A percentile compares a stretch with the other conserved stretches of the same genome.
Evolutionary conservation across 2,113 vertebrate genomes (phyloP).

Genomic region (Xenopus tropicalis): DNA sequence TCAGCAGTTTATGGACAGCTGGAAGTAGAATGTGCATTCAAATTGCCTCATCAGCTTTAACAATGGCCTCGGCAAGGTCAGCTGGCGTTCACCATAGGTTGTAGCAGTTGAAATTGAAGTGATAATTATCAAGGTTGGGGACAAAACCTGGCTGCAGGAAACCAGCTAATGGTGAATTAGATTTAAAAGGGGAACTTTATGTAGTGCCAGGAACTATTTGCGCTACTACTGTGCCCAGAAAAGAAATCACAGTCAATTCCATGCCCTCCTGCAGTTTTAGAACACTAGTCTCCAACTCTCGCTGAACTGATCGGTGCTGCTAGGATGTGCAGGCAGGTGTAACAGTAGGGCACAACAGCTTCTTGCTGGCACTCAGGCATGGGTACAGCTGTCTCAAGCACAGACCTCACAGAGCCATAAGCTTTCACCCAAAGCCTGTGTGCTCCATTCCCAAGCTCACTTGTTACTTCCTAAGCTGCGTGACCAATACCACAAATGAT

Average conservation of each 20-base stretch:
- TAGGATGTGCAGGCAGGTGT: too few relatives aligned
- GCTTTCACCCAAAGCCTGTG: constrained; percentile 47
- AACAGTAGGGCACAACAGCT: constrained; percentile 45
- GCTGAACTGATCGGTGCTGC: too few relatives aligned
- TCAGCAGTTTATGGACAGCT: constrained; percentile 40
- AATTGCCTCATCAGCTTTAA: constrained; percentile 34
- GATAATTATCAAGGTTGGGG: background rate
- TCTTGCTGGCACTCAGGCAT: constrained; percentile 31
- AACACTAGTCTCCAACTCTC: background rate
- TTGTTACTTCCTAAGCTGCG: constrained; percentile 52
- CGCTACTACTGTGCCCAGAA: background rate
- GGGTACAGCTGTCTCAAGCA: constrained; percentile 45
- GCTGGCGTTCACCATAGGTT: constrained; percentile 15
- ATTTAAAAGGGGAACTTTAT: background rate
- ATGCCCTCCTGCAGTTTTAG: background rate
- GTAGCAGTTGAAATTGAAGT: constrained; percentile 5
- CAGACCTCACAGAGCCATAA: constrained; percentile 29
- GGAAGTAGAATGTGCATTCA: constrained; percentile 25
- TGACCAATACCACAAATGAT: constrained; percentile 50
- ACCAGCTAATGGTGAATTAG: background rate
- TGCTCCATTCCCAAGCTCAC: constrained; percentile 44
- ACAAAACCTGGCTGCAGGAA: background rate
- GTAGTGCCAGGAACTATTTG: background rate
- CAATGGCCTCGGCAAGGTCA: constrained; percentile 29
- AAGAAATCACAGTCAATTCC: background rate